Percentiles rank a stretch among this genome's conserved stretches.
Evolutionary conservation across 2,888 invertebrate genomes (phyloP).

Genomic region (Cyclophora punctaria): DNA sequence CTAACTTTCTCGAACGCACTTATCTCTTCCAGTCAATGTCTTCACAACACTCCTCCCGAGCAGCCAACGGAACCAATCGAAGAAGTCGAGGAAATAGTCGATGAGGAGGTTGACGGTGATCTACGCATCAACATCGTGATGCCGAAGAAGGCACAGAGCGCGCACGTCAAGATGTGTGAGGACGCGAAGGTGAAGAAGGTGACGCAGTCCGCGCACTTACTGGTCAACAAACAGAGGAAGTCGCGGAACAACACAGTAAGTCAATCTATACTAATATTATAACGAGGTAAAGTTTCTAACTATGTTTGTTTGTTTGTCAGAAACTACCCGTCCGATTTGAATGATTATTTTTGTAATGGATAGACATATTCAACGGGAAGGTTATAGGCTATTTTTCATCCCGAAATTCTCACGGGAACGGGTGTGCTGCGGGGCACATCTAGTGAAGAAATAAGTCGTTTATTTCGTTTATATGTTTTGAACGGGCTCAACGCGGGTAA

Average conservation of each 20-base stretch:
- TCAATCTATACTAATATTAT: too few species aligned
- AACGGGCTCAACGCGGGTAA: too few species aligned
- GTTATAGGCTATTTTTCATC: too few species aligned
- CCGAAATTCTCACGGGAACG: too few species aligned
- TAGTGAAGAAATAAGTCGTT: too few species aligned
- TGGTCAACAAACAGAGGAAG: slow-evolving; percentile 33
- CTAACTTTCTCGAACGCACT: background rate
- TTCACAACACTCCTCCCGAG: slow-evolving; percentile 19
- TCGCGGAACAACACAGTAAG: slow-evolving; percentile 14
- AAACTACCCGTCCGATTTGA: too few species aligned
- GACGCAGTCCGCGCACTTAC: slow-evolving; percentile 59
- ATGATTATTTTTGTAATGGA: too few species aligned
- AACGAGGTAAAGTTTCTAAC: too few species aligned
- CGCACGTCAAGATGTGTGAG: slow-evolving; percentile 41
- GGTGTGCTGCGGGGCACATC: too few species aligned
- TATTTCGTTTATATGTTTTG: too few species aligned
- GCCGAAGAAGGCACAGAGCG: slow-evolving; percentile 56
- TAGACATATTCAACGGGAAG: too few species aligned
- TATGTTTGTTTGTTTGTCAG: too few species aligned
- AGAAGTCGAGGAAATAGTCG: slow-evolving; percentile 23
- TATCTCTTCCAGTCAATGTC: slow-evolving; percentile 26
- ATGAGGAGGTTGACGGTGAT: slow-evolving; percentile 23
- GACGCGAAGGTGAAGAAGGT: slow-evolving; percentile 42
- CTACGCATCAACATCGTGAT: slow-evolving; percentile 28
- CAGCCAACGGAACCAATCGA: slow-evolving; percentile 15